Evolutionary conservation across 2,888 invertebrate genomes (phyloP), one percentile per base, ranked within the genome.

Genomic region (Microdon myrmicae): DNA sequence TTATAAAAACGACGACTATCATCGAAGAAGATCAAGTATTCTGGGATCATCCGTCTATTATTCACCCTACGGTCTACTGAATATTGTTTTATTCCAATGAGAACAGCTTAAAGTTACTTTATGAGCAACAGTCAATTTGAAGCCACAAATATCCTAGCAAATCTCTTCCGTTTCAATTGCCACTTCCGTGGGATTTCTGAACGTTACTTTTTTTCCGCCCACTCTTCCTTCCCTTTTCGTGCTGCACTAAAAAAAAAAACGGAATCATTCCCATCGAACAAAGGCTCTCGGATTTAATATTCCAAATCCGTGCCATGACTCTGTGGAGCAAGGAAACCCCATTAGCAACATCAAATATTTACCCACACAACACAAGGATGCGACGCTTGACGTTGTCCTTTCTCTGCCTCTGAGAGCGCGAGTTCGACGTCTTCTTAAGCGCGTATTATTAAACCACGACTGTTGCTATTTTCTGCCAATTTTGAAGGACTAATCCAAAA

Each of bases 271-370:
- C 10, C 38, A 20, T 49, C 35, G 32, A 29, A 51, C 41, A 56
- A 49, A 45, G 56, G 56, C 28, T 39, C 39, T 28, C 44, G 32
- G 45, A 58, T 51, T 56, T 56, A 49, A 56, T 56, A 56, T 58
- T 56, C 51, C 14, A 51, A 58, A 51, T 64, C 58, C 38, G 37
- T 45, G 35, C 39, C 26, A 7, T 29, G 5, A 17, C 17, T 12
- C n/a, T 23, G 41, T 47, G 55, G 55, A 49, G 49, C 44, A 49
- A 29, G 39, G 41, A 35, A 44, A 56, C 61, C 38, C 61, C 61
- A 61, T 61, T 56, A 61, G 61, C 51, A 64, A 58, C 32, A 64
- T 64, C 56, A 64, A 58, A 64, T 64, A 64, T 64, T 64, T 64
- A 64, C 58, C 47, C 39, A 51, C 39, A 32, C 47, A 55, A 17